phyloP scores from a whole-genome alignment of 2,888 invertebrate species.

The Rhorus exstirpatorius region DNA sequence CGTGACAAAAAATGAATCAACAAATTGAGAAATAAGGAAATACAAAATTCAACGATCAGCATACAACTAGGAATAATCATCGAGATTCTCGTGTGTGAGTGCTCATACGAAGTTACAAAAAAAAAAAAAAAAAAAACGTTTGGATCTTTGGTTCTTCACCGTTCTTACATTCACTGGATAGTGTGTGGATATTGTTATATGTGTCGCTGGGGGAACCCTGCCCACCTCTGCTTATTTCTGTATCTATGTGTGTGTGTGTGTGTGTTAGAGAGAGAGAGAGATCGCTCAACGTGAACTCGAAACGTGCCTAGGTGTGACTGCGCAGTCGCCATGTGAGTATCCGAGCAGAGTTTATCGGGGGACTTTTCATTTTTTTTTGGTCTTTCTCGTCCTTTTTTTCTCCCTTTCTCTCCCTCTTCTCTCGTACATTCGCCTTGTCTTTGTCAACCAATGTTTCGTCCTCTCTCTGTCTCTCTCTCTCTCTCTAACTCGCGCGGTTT shows the following conservation, averaged over 20 bases:
- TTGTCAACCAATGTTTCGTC: background rate
- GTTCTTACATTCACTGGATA: background rate
- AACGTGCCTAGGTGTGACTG: slow-evolving; percentile 85
- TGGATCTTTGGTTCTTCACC: background rate
- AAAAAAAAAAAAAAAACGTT: slow-evolving; percentile 33
- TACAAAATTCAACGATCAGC: background rate
- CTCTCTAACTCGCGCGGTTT: slow-evolving; percentile 16
- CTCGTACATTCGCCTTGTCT: slow-evolving; percentile 1
- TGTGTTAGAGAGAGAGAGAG: slow-evolving; percentile 49
- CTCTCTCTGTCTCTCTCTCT: slow-evolving; percentile 7
- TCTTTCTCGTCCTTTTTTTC: slow-evolving; percentile 14
- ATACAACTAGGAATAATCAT: background rate
- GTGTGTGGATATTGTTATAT: slow-evolving; percentile 6
- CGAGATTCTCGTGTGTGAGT: too few relatives aligned
- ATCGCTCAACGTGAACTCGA: slow-evolving; percentile 75
- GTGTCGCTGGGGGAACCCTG: slow-evolving; percentile 45
- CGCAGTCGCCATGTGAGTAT: slow-evolving; percentile 85
- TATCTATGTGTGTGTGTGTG: slow-evolving; percentile 42
- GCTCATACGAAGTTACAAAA: too few relatives aligned
- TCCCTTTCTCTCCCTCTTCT: background rate
- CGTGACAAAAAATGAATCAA: background rate
- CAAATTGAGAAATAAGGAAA: background rate
- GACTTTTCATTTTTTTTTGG: slow-evolving; percentile 29
- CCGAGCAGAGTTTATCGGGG: slow-evolving; percentile 66
- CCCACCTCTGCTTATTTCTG: slow-evolving; percentile 6